Conservation (phyloP, 1,140 invertebrate species). For the Bombus terrestris region DNA sequence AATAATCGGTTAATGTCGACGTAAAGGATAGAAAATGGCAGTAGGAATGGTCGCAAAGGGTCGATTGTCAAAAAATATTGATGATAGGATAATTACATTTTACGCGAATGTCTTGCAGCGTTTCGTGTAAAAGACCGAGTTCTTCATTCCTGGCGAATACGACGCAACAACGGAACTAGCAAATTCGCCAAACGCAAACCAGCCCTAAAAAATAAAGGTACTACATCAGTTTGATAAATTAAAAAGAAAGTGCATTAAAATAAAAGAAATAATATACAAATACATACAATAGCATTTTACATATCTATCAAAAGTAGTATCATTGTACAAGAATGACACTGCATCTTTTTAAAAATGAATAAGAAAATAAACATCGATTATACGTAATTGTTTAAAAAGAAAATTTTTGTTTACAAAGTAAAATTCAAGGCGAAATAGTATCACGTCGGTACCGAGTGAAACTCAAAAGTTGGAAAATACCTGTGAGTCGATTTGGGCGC, state of each 20-base stretch:
- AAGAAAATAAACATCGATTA: not conserved
- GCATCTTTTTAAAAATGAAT: not conserved
- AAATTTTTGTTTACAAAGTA: not conserved
- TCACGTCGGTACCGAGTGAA: too few relatives aligned
- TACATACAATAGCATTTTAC: not conserved
- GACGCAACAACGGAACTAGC: constrained; percentile 73
- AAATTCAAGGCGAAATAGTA: not conserved
- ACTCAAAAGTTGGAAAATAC: constrained; percentile 22
- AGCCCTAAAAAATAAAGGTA: constrained; percentile 67
- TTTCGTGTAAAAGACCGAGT: not conserved
- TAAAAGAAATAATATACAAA: not conserved
- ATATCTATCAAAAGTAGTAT: too few relatives aligned
- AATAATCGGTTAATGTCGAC: not conserved
- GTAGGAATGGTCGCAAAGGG: not conserved
- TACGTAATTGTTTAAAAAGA: not conserved
- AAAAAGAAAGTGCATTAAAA: not conserved
- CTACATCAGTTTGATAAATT: not conserved
- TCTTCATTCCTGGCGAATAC: constrained; percentile 57
- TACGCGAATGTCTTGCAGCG: not conserved
- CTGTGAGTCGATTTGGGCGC: constrained; percentile 49
- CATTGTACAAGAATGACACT: not conserved
- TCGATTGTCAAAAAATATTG: not conserved
- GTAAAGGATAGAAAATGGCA: not conserved
- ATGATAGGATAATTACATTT: not conserved
- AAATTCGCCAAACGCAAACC: constrained; percentile 70